Base-by-base conservation (phyloP, 2,797 vertebrate genomes). In the Pseudocheirus occidentalis region DNA sequence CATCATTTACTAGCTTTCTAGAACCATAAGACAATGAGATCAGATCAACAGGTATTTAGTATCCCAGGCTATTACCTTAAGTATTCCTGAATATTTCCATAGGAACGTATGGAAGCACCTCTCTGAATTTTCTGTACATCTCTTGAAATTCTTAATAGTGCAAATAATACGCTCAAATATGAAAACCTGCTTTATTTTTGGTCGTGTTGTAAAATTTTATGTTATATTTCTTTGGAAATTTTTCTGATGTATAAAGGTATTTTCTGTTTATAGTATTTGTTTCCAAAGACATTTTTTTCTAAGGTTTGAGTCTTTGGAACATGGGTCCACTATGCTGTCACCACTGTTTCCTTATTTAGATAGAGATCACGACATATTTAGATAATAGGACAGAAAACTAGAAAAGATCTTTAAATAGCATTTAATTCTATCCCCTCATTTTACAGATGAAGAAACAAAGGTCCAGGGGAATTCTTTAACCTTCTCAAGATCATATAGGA, bases 301-400 rank as follows among this genome's bases (percentile, higher is more conserved):
- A 40, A 24, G 55, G 54, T 93, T 90, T 95, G 50, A 92, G 94
- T n/a, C 73, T 91, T 94, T 81, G 24, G 66, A 93, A 91, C 91
- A 52, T 9, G 55, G 50, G 10, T 7, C 14, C 34, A 91, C 4
- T 92, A n/a, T 90, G 5, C 57, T 0, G 93, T 59, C 4, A 90
- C 55, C 5, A 73, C 28, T 66, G 54, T 87, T 92, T 95, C n/a
- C 55, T 2, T 66, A 53, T 59, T 87, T 90, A 59, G 50, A 95
- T 58, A 55, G 27, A 56, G 46, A 52, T 62, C 57, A 92, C 92
- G 58, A 92, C 2, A 90, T 24, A 91, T 46, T 29, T 50, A 93
- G 28, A 90, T 57, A 54, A 90, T 95, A 29, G 90, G 13, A 52
- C 55, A 92, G 57, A 46, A 16, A 21, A 10, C 16, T 73, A 73